Percentiles rank a stretch among this genome's conserved stretches.
phyloP scores from a whole-genome alignment of 2,113 vertebrate genomes.

The Mola mola region DNA sequence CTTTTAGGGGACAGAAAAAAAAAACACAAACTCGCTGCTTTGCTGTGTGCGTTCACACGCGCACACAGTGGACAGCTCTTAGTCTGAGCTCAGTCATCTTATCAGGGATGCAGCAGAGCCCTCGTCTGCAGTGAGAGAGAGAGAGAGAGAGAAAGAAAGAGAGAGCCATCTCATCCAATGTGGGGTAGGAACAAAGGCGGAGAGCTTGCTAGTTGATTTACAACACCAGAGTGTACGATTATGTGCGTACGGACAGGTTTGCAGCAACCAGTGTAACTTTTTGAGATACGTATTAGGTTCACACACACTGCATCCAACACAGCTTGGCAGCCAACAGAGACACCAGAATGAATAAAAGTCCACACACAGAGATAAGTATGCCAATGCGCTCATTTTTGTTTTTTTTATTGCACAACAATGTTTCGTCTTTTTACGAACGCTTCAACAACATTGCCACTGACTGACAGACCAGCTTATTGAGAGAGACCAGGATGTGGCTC shows the following conservation, averaged over 20 bases:
- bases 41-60: slow-evolving; percentile 18
- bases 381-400: slow-evolving; percentile 86
- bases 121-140: slow-evolving; percentile 72
- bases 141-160: slow-evolving; percentile 17
- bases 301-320: not conserved
- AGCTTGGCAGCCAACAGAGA: slow-evolving; percentile 2
- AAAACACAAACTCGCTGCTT: slow-evolving; percentile 45
- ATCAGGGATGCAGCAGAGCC: slow-evolving; percentile 82
- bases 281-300: slow-evolving; percentile 31
- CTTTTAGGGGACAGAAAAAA: slow-evolving; percentile 44
- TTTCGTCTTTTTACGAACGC: slow-evolving; percentile 81
- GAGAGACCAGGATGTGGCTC: slow-evolving; percentile 77
- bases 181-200: slow-evolving; percentile 43
- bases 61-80: slow-evolving; percentile 47
- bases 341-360: slow-evolving; percentile 52
- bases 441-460: slow-evolving; percentile 83
- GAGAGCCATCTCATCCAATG: slow-evolving; percentile 62
- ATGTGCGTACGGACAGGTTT: slow-evolving; percentile 10
- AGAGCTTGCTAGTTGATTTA: slow-evolving; percentile 47
- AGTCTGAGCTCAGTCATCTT: slow-evolving; percentile 79
- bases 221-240: slow-evolving; percentile 43
- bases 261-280: slow-evolving; percentile 15
- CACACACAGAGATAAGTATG: slow-evolving; percentile 71
- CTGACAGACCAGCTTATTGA: slow-evolving; percentile 81
- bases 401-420: slow-evolving; percentile 92